Evolutionary conservation across 2,113 vertebrate genomes (phyloP).

Genomic region (Sander vitreus): DNA sequence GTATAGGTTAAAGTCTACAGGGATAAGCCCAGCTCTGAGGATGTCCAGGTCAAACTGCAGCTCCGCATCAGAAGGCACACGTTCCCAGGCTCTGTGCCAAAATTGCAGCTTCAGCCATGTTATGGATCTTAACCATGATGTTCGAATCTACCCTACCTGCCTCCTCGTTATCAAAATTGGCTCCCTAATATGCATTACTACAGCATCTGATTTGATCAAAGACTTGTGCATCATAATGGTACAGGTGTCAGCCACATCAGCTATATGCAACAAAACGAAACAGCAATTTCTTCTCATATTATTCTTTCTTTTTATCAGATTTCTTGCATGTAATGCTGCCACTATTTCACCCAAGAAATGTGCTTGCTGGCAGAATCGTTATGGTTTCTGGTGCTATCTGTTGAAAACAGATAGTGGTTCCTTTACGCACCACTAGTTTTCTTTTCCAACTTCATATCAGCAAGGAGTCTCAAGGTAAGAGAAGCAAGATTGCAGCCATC

Average conservation of each 20-base stretch:
- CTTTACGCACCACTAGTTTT: conserved; percentile 32
- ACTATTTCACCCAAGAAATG: conserved; percentile 29
- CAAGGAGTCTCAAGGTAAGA: conserved; percentile 5
- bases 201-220: conserved; percentile 47
- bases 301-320: conserved; percentile 31
- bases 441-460: conserved; percentile 31
- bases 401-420: conserved; percentile 39
- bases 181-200: conserved; percentile 19
- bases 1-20: background rate
- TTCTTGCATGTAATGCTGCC: background rate
- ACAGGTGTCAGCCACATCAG: conserved; percentile 29
- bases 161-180: conserved; percentile 11
- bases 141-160: conserved; percentile 38
- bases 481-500: conserved; percentile 6
- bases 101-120: background rate
- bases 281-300: conserved; percentile 18
- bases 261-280: conserved; percentile 16
- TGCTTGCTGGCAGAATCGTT: conserved; percentile 21
- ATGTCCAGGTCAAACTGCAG: conserved; percentile 15
- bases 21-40: conserved; percentile 13
- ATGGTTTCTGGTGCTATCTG: conserved; percentile 36
- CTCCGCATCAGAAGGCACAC: background rate
- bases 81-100: conserved; percentile 9
- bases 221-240: conserved; percentile 23
- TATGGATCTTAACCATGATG: conserved; percentile 5